A percentile compares a stretch with the other conserved stretches of the same genome.
phyloP scores from a whole-genome alignment of 2,888 invertebrate genomes.

The Limnephilus auricula region DNA sequence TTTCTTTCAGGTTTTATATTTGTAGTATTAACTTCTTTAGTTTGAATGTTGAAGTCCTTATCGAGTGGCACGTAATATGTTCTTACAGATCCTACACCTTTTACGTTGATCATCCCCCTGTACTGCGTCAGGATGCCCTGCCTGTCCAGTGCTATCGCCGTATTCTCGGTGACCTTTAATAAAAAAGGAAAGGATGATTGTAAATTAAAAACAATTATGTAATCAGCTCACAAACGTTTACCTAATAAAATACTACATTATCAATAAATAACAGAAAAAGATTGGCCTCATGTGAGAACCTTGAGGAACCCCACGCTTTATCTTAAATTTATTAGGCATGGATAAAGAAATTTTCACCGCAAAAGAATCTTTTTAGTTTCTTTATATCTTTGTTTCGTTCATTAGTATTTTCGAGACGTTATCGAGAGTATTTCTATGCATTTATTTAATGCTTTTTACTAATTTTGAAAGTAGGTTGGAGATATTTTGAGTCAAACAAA shows the following conservation, averaged over 20 bases:
- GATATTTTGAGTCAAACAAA: background rate
- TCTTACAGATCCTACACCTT: slow-evolving; percentile 83
- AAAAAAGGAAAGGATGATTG: background rate
- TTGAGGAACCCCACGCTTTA: no score
- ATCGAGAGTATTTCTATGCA: no score
- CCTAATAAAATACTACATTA: background rate
- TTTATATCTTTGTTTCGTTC: background rate
- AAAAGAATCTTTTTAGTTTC: background rate
- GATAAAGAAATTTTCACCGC: background rate
- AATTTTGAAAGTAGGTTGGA: no score
- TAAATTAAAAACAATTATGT: background rate
- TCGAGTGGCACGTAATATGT: slow-evolving; percentile 86
- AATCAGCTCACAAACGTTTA: background rate
- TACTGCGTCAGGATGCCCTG: slow-evolving; percentile 83
- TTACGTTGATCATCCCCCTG: slow-evolving; percentile 84
- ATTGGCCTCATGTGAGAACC: background rate
- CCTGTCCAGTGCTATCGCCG: slow-evolving; percentile 82
- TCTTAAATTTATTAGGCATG: background rate
- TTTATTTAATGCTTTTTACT: no score
- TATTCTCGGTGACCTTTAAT: slow-evolving; percentile 82
- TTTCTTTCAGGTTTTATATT: background rate
- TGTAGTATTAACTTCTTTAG: slow-evolving; percentile 67
- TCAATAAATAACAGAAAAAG: background rate
- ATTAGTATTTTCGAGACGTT: no score
- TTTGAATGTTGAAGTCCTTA: slow-evolving; percentile 77